Percentiles rank a stretch among this genome's conserved stretches.
phyloP scores from a whole-genome alignment of 2,888 invertebrate genomes.

The Calephelis perditalis region DNA sequence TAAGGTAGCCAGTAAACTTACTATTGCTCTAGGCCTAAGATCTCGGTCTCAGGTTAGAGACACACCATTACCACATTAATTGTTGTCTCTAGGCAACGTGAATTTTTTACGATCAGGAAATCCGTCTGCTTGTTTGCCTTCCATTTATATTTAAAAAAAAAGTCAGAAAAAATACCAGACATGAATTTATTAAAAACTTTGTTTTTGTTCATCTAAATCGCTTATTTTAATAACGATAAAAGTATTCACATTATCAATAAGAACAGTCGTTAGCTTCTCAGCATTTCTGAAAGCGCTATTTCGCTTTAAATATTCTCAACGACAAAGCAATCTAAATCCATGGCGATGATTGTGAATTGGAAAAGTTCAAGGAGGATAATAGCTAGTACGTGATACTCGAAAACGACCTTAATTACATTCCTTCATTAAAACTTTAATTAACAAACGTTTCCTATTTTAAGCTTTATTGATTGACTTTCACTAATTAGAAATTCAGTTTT shows the following conservation, averaged over 20 bases:
- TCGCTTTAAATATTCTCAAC: conserved; percentile 17
- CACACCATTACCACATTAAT: no score
- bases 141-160: no score
- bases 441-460: conserved; percentile 47
- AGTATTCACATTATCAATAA: background rate
- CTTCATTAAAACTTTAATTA: conserved; percentile 60
- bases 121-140: no score
- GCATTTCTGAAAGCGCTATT: conserved; percentile 8
- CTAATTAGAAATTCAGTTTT: conserved; percentile 13
- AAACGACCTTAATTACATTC: conserved; percentile 55
- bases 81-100: no score
- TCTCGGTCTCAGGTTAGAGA: no score
- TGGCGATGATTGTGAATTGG: conserved; percentile 60
- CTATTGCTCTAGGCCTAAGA: no score
- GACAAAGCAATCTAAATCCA: conserved; percentile 43
- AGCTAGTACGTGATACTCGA: conserved; percentile 43
- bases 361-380: conserved; percentile 59
- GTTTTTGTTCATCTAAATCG: no score
- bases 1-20: no score
- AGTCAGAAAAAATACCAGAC: no score
- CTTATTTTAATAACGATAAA: no score
- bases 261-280: background rate
- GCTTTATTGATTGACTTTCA: conserved; percentile 9
- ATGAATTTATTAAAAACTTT: no score
- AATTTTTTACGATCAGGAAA: no score